Percentiles rank a stretch among this genome's conserved stretches.
Conservation (phyloP, 64 coral and sea anemone species). For the Montipora foliosa region DNA sequence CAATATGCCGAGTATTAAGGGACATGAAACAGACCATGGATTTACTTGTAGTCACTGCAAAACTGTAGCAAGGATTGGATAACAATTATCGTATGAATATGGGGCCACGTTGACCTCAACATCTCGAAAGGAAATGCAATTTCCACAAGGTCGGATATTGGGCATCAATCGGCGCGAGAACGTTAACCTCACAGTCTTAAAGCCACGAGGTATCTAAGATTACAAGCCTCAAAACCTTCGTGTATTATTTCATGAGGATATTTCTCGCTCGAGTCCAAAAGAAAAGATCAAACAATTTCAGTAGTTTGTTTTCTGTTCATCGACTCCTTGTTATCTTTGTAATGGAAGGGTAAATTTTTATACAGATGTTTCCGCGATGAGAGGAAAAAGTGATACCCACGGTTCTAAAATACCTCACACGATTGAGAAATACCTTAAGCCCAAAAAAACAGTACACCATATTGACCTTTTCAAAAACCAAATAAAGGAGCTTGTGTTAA, state of each 20-base stretch:
- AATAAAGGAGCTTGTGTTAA: not conserved
- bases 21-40: not conserved
- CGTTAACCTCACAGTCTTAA: not conserved
- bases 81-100: not conserved
- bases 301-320: not conserved
- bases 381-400: not conserved
- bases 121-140: not conserved
- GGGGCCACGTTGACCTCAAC: not conserved
- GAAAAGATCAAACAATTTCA: not conserved
- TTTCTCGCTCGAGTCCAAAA: not conserved
- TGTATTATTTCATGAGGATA: not conserved
- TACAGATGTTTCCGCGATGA: not conserved
- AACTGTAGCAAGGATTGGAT: not conserved
- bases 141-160: not conserved
- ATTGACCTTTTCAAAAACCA: not conserved
- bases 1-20: not conserved
- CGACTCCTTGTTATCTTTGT: not conserved
- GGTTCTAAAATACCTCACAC: constrained; percentile 1
- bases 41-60: not conserved
- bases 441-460: not conserved
- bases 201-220: not conserved
- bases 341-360: not conserved
- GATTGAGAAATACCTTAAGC: not conserved
- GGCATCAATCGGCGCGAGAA: not conserved
- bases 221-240: not conserved